Percentiles rank a stretch among this genome's conserved stretches.
phyloP scores from a whole-genome alignment of 2,888 invertebrate genomes.

The Pristionchus maxplancki region DNA sequence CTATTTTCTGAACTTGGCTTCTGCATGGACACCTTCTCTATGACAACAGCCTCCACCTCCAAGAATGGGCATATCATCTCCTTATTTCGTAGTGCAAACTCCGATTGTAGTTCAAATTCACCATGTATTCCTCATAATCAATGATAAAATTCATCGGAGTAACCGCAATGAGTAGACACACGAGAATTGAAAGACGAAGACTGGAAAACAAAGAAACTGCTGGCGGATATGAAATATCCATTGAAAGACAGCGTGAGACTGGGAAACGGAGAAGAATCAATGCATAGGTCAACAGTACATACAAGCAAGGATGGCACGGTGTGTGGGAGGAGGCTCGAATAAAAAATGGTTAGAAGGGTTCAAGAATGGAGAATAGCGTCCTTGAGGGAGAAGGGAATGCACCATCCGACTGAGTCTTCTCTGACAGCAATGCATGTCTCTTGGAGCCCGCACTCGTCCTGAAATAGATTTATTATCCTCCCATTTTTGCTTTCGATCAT shows the following conservation, averaged over 20 bases:
- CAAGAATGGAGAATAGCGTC: constrained; percentile 50
- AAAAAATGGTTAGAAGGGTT: background rate
- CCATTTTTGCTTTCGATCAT: background rate
- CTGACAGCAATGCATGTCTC: constrained; percentile 22
- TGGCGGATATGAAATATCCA: background rate
- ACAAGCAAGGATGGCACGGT: background rate
- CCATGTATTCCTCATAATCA: background rate
- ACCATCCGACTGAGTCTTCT: background rate
- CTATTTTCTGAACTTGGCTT: background rate
- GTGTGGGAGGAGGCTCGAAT: background rate
- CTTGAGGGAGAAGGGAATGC: constrained; percentile 46
- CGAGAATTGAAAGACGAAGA: background rate
- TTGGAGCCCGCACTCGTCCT: constrained; percentile 45
- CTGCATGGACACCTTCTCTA: background rate
- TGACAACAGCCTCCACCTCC: background rate
- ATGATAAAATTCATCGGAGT: constrained; percentile 38
- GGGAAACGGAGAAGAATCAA: background rate
- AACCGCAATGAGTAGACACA: background rate
- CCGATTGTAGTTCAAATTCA: background rate
- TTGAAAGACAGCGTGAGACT: constrained; percentile 23
- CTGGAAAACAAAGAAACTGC: background rate
- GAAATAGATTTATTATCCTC: background rate
- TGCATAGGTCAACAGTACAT: constrained; percentile 31
- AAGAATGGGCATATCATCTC: constrained; percentile 24
- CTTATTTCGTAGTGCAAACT: constrained; percentile 5